A percentile compares a stretch with the other conserved stretches of the same genome.
Conservation (phyloP, 2,888 invertebrate species). For the Steromphala cineraria region DNA sequence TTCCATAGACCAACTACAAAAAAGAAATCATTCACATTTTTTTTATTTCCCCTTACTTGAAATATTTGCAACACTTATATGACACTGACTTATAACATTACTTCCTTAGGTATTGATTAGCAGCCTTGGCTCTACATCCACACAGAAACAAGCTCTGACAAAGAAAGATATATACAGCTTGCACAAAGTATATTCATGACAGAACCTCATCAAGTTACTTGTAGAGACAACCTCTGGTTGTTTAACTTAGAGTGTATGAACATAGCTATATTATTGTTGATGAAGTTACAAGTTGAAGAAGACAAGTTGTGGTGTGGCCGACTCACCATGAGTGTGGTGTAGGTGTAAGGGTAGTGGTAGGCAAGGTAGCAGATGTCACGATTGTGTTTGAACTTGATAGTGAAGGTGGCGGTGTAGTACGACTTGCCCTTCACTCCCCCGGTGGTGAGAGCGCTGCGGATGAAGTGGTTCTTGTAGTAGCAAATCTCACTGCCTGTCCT, state of each 20-base stretch:
- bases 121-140: no score
- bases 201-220: no score
- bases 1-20: no score
- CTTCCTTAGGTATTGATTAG: no score
- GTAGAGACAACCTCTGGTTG: not conserved
- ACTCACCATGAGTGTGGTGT: conserved; percentile 84
- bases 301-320: not conserved
- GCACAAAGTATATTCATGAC: no score
- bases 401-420: conserved; percentile 88
- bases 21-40: no score
- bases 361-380: conserved; percentile 89
- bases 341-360: conserved; percentile 91
- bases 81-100: no score
- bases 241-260: no score
- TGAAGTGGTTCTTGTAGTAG: conserved; percentile 84
- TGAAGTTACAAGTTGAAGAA: not conserved
- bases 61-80: no score
- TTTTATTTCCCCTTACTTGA: no score
- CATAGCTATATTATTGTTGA: not conserved
- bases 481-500: conserved; percentile 86
- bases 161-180: no score
- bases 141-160: no score
- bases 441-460: conserved; percentile 67
- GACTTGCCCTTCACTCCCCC: conserved; percentile 76
- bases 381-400: conserved; percentile 84